Base-by-base conservation (phyloP, 1,140 invertebrate species). In the Papilio polytes region DNA sequence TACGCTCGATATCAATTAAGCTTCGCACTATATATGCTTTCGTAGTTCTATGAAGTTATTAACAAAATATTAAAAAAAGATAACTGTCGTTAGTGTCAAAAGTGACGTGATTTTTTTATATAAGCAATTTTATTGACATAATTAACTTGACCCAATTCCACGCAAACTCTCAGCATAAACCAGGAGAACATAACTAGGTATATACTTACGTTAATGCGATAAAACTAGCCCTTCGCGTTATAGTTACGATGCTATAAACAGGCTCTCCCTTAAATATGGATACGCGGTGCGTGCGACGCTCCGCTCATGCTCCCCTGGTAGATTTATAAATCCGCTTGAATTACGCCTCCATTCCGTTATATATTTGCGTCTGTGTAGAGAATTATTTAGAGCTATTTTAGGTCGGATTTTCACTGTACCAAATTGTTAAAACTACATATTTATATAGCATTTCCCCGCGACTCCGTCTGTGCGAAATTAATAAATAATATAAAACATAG, bases 281-380 rank as follows among this genome's bases (percentile, higher is more conserved):
- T 87, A 86, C 80, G 80, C 80, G 83, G 85, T 86, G 87, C 87
- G 87, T 88, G 82, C 81, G 80, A 26, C 78, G 80, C 84, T 83
- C 48, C 80, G 82, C 80, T 82, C 51, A 80, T 83, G 85, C 83
- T 83, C 84, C 84, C 86, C 83, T 81, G 76, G 56, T 80, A 72
- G 83, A 86, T 88, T 88, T 87, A 87, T 84, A 87, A 88, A 84
- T 82, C 80, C 72, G 84, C 80, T 84, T 86, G 82, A 88, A 85
- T 87, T 88, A 85, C 77, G n/a, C 18, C 59, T 66, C 59, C 56
- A 77, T 77, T 36, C 74, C 51, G 48, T 56, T 70, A 70, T 63
- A 63, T 63, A 63, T 70, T 70, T 31, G 26, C 13, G 26, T 66
- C 10, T 66, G 46, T 53, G 46, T 76, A n/a, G 20, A 46, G 74